Evolutionary conservation across 37 sponge, comb jelly and placozoan species (phyloP), one percentile per base, ranked within the genome.

Genomic region (Lycopodina hypogea): DNA sequence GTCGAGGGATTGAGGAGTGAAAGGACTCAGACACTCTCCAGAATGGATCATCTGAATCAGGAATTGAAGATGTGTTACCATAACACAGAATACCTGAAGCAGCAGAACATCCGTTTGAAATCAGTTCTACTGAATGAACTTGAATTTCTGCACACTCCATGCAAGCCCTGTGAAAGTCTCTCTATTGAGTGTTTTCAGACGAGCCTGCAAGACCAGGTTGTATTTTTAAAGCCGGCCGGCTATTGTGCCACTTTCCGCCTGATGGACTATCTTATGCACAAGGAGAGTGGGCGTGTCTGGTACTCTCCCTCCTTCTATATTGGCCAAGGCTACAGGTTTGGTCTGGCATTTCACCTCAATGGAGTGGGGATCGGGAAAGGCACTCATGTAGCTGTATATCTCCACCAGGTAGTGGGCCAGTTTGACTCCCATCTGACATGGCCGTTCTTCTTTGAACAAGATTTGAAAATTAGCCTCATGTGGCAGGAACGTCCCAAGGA

Each of bases 251-350:
- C 63, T 52, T 58, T 81, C 39, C 60, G 81, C 11, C 29, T 81
- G 45, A 55, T 39, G 12, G 52, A 36, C 24, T 81, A 53, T 72
- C n/a, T 45, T 9, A 45, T 3, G 28, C 72, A 70, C 42, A 81
- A 81, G 33, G 58, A 52, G 48, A 29, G 55, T 8, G 72, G 71
- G 1, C 68, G 17, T 22, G 69, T 55, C 14, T 80, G 76, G 79
- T 72, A 74, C 18, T 56, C 74, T 29, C 39, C 63, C 48, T 77
- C 79, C 6, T 71, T 85, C 66, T 61, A 77, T 64, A 35, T 78
- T 29, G 40, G 34, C 17, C 24, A 67, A 29, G 86, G 86, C n/a
- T 85, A 85, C 75, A 57, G 72, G 60, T 68, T 85, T 78, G 38
- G 79, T 39, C 65, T 85, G 19, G 68, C 50, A 3, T 65, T 85